Evolutionary conservation across 2,888 invertebrate species (phyloP), one percentile per base, ranked within the genome.

Genomic region (Ormyrus thymus): DNA sequence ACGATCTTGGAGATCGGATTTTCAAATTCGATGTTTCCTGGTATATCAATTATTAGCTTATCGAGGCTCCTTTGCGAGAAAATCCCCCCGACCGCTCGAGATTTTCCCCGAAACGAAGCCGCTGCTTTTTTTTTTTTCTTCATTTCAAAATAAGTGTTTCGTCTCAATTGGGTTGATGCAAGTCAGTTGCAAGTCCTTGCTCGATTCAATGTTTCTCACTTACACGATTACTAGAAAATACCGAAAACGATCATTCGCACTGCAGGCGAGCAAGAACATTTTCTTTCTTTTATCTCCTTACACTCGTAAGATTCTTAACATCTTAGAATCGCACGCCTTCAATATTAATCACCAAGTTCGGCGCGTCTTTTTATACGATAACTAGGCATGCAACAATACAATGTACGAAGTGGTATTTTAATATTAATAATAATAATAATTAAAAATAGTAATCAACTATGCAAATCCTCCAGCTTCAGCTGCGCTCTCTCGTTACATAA

Each of bases 341-440:
- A 78, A 13, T 62, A 62, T 71, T 79, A 73, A 70, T 61, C 70
- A 76, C 62, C 71, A 71, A 71, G 75, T 81, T 81, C 75, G 81
- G 81, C 79, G 79, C 69, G n/a, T 64, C 45, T 69, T 71, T 65
- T 82, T 78, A 76, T 80, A 86, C 84, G 85, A 86, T 87, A 88
- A 87, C 87, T 89, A 89, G 86, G 88, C 89, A 89, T 89, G 89
- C 89, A 89, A 89, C 89, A 88, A 88, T 89, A 80, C 78, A 80
- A 75, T 80, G 71, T 81, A 87, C 85, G 85, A 85, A 88, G 85
- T 87, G 81, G 78, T 81, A 81, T 72, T 29, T 29, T 29, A 29
- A 29, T 29, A 29, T 29, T 29, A 29, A 4, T 29, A 29, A 29
- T 77, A 78, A 76, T 78, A 59, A 66, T 77, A 66, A 70, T 86